Percentiles rank a stretch among this genome's conserved stretches.
phyloP scores from a whole-genome alignment of 2,113 vertebrate species.

The Epinephelus cyanopodus region DNA sequence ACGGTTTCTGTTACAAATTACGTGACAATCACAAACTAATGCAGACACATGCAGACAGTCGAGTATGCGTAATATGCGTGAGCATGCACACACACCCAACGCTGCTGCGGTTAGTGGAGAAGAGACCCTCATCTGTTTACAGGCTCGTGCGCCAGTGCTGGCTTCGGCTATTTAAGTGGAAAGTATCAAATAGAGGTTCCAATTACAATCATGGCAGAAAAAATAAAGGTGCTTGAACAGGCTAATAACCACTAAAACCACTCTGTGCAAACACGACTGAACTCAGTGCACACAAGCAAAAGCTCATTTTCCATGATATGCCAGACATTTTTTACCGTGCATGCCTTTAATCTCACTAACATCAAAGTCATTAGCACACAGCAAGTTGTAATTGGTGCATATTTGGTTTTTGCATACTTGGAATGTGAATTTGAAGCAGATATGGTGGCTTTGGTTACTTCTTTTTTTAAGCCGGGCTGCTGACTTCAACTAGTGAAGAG shows the following conservation, averaged over 20 bases:
- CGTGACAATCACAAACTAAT: slow-evolving; percentile 51
- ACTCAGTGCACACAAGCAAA: slow-evolving; percentile 29
- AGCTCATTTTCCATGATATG: slow-evolving; percentile 50
- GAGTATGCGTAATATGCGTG: slow-evolving; percentile 32
- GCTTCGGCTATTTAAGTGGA: slow-evolving; percentile 52
- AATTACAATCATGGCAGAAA: slow-evolving; percentile 57
- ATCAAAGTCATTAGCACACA: slow-evolving; percentile 57
- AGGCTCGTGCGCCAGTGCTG: slow-evolving; percentile 25
- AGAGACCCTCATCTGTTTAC: slow-evolving; percentile 56
- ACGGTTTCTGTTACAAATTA: slow-evolving; percentile 49
- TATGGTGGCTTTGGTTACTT: background rate
- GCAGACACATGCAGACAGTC: slow-evolving; percentile 35
- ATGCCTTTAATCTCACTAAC: slow-evolving; percentile 52
- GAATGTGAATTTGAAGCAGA: slow-evolving; percentile 43
- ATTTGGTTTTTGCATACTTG: slow-evolving; percentile 29
- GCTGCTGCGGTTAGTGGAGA: slow-evolving; percentile 23
- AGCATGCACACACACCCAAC: background rate
- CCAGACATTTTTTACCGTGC: slow-evolving; percentile 34
- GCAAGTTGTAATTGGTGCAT: slow-evolving; percentile 24
- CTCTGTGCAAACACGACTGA: slow-evolving; percentile 35
- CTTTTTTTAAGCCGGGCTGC: slow-evolving; percentile 12
- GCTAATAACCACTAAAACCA: slow-evolving; percentile 56
- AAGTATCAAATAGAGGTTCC: slow-evolving; percentile 56
- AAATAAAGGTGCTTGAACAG: slow-evolving; percentile 52
- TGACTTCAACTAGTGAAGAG: slow-evolving; percentile 20